Base-by-base conservation (phyloP, 2,797 vertebrate species). In the Sardinella longiceps region DNA sequence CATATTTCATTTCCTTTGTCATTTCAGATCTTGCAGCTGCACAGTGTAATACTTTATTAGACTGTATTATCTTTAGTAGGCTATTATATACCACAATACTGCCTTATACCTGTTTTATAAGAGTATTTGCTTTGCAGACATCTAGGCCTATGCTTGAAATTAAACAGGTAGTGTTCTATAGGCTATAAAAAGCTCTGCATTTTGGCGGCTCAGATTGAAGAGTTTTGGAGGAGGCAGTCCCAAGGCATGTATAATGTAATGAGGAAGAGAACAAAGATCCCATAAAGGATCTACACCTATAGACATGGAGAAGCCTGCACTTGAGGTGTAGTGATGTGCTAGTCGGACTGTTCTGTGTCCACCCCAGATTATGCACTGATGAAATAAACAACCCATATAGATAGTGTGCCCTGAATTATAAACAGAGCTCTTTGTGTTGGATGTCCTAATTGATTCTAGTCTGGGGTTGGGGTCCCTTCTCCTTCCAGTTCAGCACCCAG, bases 101-200 rank as follows among this genome's bases (percentile, higher is more conserved):
- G 66, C 66, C 66, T 39, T 74, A 74, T 39, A 37, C 66, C 33
- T 74, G 66, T 74, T 74, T 74, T 9, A 74, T 37, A 74, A 39
- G 66, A 74, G 37, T 74, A 74, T 74, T 74, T 74, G 66, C 66
- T 74, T 74, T 74, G 66, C 66, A 37, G 66, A 74, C 66, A 74
- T 74, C 66, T 74, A 74, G 37, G 66, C 66, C 66, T 74, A 74
- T 74, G 66, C 66, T 74, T 74, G 66, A 39, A 74, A 74, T 74
- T 39, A 37, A 33, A 74, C 66, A 74, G 66, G 66, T 74, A 74
- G 30, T 20, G 30, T 74, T 74, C 66, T 74, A 37, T 74, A 28
- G 66, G 30, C 66, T 74, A 74, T 18, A 37, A 33, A 74, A 74
- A 74, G 66, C 66, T 74, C 37, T 74, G 66, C 66, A 18, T 74